phyloP scores from a whole-genome alignment of 2,113 vertebrate genomes.

The Mustela nigripes region DNA sequence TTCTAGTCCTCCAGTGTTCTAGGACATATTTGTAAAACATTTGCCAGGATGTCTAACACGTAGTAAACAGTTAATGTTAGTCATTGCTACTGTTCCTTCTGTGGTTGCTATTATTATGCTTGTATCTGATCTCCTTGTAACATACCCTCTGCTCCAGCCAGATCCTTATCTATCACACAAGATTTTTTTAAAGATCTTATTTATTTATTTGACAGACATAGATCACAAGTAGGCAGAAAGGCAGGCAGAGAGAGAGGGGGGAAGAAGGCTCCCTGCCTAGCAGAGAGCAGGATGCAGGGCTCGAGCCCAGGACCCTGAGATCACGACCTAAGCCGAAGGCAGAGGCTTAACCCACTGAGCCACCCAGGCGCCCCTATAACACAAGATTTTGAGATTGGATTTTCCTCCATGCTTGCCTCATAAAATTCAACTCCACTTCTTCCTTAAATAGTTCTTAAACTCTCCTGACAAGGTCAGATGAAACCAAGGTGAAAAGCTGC shows the following conservation, averaged over 20 bases:
- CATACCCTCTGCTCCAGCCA: neutral
- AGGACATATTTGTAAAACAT: neutral
- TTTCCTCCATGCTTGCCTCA: neutral
- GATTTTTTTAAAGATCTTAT: neutral
- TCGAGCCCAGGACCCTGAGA: too few relatives aligned
- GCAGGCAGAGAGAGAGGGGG: too few relatives aligned
- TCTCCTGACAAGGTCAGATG: neutral
- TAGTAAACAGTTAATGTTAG: neutral
- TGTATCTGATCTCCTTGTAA: neutral
- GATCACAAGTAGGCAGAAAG: too few relatives aligned
- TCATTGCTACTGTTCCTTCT: neutral
- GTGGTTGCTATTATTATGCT: neutral
- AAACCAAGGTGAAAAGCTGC: neutral
- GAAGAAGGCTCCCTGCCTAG: too few relatives aligned
- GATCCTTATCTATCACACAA: neutral
- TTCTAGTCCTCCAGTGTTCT: neutral
- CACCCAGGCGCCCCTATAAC: neutral
- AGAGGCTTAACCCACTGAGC: too few relatives aligned
- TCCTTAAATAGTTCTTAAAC: neutral
- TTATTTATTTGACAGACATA: too few relatives aligned
- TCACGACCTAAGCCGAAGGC: too few relatives aligned
- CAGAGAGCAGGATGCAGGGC: too few relatives aligned
- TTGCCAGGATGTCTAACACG: neutral
- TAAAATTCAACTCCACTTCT: neutral
- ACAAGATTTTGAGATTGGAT: neutral